These are phyloP conservation scores for Perizoma flavofasciatum DNA, from an alignment of 2,888 invertebrate genomes.

Conservation along the genomic window DNA sequence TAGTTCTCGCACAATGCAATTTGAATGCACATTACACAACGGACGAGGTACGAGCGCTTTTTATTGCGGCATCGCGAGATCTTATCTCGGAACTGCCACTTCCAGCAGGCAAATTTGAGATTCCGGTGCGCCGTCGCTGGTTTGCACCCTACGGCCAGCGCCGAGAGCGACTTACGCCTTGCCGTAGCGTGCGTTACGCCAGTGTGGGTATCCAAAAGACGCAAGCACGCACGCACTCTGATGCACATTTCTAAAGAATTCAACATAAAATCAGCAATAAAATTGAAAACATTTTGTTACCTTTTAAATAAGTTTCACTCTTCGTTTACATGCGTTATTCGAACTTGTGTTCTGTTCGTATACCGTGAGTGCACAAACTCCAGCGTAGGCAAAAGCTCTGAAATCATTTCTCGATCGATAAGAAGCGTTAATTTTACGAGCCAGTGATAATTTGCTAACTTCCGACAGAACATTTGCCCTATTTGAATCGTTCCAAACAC, in stretches of 20 bases:
- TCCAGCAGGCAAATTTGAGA: constrained; percentile 83
- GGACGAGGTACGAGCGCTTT: constrained; percentile 82
- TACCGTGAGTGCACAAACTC: constrained; percentile 60
- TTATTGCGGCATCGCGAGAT: constrained; percentile 84
- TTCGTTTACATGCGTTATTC: constrained; percentile 50
- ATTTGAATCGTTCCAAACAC: constrained; percentile 77
- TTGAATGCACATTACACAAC: constrained; percentile 84
- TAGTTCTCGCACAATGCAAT: constrained; percentile 84
- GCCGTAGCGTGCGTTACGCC: constrained; percentile 42
- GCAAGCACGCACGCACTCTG: constrained; percentile 65
- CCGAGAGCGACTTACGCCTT: constrained; percentile 59
- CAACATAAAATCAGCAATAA: constrained; percentile 83
- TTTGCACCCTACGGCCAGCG: constrained; percentile 62
- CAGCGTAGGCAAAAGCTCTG: constrained; percentile 50
- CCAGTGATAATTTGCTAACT: constrained; percentile 84
- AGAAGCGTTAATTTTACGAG: constrained; percentile 84
- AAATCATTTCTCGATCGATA: constrained; percentile 82
- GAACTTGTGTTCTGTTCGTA: constrained; percentile 64
- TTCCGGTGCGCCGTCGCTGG: constrained; percentile 55
- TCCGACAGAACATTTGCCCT: constrained; percentile 79
- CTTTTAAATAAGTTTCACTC: constrained; percentile 80
- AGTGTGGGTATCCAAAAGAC: constrained; percentile 67
- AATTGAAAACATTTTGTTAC: constrained; percentile 84
- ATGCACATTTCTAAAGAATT: constrained; percentile 77
- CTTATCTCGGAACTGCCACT: constrained; percentile 83